These are phyloP conservation scores for Aleiodes testaceus DNA, from an alignment of 2,888 invertebrate genomes.

Conservation along the genomic window DNA sequence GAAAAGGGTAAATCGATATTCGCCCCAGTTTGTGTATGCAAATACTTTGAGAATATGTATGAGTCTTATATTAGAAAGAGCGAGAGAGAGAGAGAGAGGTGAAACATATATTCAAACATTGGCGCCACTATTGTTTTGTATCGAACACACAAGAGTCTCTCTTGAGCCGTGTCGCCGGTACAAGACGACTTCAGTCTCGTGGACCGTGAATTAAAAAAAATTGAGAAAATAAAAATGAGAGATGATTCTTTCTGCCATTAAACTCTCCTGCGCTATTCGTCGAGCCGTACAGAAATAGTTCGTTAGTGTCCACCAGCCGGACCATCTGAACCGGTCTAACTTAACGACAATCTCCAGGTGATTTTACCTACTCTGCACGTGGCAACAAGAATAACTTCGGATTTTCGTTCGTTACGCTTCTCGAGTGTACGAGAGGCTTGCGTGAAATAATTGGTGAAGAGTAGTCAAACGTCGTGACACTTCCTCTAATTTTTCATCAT, in stretches of 20 bases:
- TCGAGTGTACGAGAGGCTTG: neutral
- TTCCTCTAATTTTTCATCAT: neutral
- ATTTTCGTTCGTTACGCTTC: neutral
- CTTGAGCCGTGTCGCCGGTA: constrained; percentile 52
- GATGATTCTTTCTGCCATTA: constrained; percentile 13
- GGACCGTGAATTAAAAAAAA: constrained; percentile 48
- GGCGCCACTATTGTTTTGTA: neutral
- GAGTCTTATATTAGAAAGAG: constrained; percentile 14
- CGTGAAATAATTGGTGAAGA: neutral
- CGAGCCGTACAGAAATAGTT: constrained; percentile 11
- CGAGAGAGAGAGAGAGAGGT: neutral
- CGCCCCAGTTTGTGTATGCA: constrained; percentile 8
- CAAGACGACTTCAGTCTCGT: constrained; percentile 51
- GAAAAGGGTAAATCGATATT: constrained; percentile 30
- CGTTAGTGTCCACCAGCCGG: neutral
- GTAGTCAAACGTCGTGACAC: neutral
- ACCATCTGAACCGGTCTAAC: neutral
- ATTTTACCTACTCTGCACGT: neutral
- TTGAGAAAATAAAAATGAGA: constrained; percentile 42
- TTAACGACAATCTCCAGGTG: neutral
- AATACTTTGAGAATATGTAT: neutral
- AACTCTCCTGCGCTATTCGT: constrained; percentile 17
- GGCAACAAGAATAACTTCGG: neutral
- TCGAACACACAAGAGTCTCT: constrained; percentile 25
- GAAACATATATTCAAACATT: neutral